Percentiles rank a stretch among this genome's conserved stretches.
Evolutionary conservation across 2,797 vertebrate species (phyloP).

Genomic region (Gymnoscopelus braueri): DNA sequence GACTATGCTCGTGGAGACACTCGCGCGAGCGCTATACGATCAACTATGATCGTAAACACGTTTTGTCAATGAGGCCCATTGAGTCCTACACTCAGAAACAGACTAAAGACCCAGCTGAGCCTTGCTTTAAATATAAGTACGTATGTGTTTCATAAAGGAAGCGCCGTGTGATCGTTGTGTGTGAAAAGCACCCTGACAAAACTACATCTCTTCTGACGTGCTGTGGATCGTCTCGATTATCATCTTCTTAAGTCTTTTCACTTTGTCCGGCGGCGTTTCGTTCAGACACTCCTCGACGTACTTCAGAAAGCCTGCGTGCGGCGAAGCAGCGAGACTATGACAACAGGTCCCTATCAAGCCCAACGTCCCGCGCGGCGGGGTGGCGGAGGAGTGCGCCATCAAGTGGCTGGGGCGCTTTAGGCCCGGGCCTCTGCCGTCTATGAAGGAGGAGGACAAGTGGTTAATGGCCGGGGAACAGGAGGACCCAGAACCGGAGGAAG

Average conservation of each 20-base stretch:
- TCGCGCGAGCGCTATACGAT: too few species aligned
- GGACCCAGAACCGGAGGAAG: slow-evolving; percentile 21
- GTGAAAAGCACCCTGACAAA: background rate
- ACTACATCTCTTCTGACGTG: slow-evolving; percentile 34
- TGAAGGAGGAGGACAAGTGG: background rate
- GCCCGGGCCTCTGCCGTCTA: slow-evolving; percentile 16
- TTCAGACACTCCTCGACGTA: slow-evolving; percentile 73
- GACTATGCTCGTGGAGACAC: too few species aligned
- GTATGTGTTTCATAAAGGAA: too few species aligned
- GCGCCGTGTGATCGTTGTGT: too few species aligned
- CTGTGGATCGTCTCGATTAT: slow-evolving; percentile 68
- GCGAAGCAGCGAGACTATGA: slow-evolving; percentile 37
- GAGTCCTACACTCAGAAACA: too few species aligned
- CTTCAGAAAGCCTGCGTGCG: slow-evolving; percentile 62
- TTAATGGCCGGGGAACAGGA: slow-evolving; percentile 35
- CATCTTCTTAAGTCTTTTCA: slow-evolving; percentile 64
- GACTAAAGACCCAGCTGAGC: too few species aligned
- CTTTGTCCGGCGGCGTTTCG: slow-evolving; percentile 55
- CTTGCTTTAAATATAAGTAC: too few species aligned
- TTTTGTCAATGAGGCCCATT: too few species aligned
- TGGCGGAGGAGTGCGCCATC: too few species aligned
- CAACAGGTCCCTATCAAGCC: slow-evolving; percentile 51
- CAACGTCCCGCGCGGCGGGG: slow-evolving; percentile 18
- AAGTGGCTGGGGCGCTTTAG: slow-evolving; percentile 32
- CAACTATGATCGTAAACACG: too few species aligned